Evolutionary conservation across 2,888 invertebrate genomes (phyloP), one percentile per base, ranked within the genome.

Genomic region (Limulus polyphemus): DNA sequence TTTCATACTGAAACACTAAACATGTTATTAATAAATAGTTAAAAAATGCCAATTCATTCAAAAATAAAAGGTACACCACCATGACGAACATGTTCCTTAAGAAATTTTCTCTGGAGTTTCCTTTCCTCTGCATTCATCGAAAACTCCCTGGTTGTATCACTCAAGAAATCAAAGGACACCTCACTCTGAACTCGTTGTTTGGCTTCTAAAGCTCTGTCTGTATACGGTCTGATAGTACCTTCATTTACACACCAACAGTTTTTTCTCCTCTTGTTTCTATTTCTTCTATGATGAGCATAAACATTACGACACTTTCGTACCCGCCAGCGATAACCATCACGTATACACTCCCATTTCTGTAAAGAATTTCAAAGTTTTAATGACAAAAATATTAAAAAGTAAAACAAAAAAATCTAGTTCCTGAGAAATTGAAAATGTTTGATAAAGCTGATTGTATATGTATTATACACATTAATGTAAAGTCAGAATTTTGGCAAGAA

Each of bases 331-430:
- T 85, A 86, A 12, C 70, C 71, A 59, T 71, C 71, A 55, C 85
- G 81, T 47, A 88, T 83, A 74, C 91, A 91, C 71, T 86, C 86
- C 90, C 90, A 90, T 72, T 88, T 88, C 74, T 90, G 86, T 2
- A 49, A 47, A 59, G 7, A 5, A 32, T 32, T 32, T 32, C 7
- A 32, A 32, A 32, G 32, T 32, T 32, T 1, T 32, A 32, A 32
- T 2, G 32, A 32, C 32, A 32, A 32, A 32, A 32, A 32, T 32
- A 32, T 32, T 2, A 32, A 32, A 32, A 3, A 32, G 3, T 32
- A 32, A 32, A 32, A 7, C 7, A 32, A 32, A 32, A 32, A 32
- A 32, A n/a, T n/a, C 7, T 32, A 32, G 32, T 32, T 32, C 32
- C 32, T 32, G 32, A 7, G 1, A 32, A 32, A 32, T 7, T 32